Conservation (phyloP, 2,888 invertebrate species). For the Vanessa cardui region DNA sequence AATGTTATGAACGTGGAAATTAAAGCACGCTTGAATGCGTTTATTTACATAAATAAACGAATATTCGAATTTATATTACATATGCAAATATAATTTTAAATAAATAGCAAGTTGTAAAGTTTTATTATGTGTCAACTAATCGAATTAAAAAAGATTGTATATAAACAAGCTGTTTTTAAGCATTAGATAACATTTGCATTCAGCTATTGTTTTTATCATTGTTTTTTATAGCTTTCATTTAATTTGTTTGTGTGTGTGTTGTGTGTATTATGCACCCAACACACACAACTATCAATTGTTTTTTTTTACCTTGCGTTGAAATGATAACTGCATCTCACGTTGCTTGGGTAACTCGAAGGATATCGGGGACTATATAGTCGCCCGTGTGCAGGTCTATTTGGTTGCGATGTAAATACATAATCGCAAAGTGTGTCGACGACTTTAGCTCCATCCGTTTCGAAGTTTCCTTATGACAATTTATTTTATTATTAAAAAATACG, state of each 20-base stretch:
- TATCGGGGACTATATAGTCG: slow-evolving; percentile 95
- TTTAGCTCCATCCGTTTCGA: slow-evolving; percentile 90
- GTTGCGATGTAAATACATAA: slow-evolving; percentile 90
- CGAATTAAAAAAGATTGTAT: too few species aligned
- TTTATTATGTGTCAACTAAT: not conserved
- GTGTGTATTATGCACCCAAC: too few species aligned
- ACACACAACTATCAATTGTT: too few species aligned
- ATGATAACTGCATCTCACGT: slow-evolving; percentile 93
- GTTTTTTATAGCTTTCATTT: too few species aligned
- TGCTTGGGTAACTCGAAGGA: slow-evolving; percentile 96
- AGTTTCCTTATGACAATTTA: slow-evolving; percentile 84
- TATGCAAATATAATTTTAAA: slow-evolving; percentile 9
- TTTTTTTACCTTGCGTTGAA: slow-evolving; percentile 89
- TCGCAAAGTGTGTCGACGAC: slow-evolving; percentile 91
- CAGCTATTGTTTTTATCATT: too few species aligned
- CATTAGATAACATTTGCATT: too few species aligned
- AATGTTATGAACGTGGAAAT: slow-evolving; percentile 33
- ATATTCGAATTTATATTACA: slow-evolving; percentile 11
- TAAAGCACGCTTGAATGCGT: slow-evolving; percentile 23
- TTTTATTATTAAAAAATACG: not conserved
- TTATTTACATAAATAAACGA: slow-evolving; percentile 32
- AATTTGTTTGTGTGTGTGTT: too few species aligned
- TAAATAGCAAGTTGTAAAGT: not conserved
- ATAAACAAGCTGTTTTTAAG: too few species aligned
- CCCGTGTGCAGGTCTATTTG: slow-evolving; percentile 86